Conservation (phyloP, 2,797 vertebrate genomes). For the Falco peregrinus region DNA sequence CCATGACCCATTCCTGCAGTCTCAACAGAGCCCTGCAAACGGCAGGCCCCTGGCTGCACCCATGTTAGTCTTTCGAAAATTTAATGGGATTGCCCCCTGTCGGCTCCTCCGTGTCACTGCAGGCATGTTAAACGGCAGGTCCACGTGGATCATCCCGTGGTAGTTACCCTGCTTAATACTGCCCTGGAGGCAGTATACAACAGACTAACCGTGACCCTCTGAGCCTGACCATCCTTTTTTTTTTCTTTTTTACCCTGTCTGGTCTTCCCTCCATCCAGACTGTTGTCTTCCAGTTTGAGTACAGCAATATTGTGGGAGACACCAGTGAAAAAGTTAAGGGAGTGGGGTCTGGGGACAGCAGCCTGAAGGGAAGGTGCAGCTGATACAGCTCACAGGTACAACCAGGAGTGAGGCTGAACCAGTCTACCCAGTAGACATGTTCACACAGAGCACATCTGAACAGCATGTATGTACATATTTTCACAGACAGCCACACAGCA, state of each 20-base stretch:
- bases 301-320: neutral
- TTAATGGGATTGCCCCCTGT: neutral
- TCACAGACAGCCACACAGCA: neutral
- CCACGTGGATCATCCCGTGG: neutral
- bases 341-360: neutral
- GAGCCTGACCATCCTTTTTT: neutral
- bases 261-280: neutral
- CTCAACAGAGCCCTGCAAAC: neutral
- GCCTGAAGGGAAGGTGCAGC: neutral
- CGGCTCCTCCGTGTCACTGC: neutral
- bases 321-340: neutral
- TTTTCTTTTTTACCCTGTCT: neutral
- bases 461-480: accelerated
- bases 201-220: neutral
- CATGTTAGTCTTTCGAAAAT: neutral
- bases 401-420: neutral
- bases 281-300: neutral
- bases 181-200: neutral
- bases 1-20: neutral
- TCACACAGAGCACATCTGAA: neutral
- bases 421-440: neutral
- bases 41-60: accelerated
- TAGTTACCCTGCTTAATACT: neutral
- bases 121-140: neutral
- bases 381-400: neutral